A percentile compares a stretch with the other conserved stretches of the same genome.
phyloP scores from a whole-genome alignment of 2,113 vertebrate genomes.

The Cavia porcellus region DNA sequence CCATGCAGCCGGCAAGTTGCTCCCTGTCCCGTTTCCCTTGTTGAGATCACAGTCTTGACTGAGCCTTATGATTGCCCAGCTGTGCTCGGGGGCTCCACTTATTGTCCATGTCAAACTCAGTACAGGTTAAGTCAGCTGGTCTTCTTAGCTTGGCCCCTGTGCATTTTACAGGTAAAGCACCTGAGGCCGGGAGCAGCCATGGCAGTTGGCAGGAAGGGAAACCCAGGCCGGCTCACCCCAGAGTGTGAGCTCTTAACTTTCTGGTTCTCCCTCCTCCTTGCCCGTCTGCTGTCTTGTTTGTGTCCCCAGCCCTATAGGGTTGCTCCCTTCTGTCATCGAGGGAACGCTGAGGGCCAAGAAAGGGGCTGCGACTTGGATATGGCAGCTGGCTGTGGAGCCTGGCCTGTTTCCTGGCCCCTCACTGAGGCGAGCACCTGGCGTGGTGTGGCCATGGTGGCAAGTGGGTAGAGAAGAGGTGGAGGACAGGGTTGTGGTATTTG shows the following conservation, averaged over 20 bases:
- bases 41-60: neutral
- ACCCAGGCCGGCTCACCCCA: neutral
- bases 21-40: neutral
- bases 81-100: neutral
- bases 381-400: neutral
- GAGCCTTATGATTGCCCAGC: neutral
- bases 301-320: neutral
- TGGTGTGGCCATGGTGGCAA: neutral
- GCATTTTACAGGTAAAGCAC: slow-evolving; percentile 1
- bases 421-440: neutral
- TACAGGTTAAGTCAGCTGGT: neutral
- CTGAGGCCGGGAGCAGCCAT: neutral
- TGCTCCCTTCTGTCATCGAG: neutral
- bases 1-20: neutral
- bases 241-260: neutral
- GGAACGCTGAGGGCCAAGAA: neutral
- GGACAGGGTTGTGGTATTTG: neutral
- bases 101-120: neutral
- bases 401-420: neutral
- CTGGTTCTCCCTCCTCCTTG: neutral
- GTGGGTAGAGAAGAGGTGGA: neutral
- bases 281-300: neutral
- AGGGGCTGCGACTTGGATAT: no score
- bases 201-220: neutral
- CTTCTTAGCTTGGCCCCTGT: neutral